Evolutionary conservation across 2,888 invertebrate genomes (phyloP).

Genomic region (Physocephala rufipes): DNA sequence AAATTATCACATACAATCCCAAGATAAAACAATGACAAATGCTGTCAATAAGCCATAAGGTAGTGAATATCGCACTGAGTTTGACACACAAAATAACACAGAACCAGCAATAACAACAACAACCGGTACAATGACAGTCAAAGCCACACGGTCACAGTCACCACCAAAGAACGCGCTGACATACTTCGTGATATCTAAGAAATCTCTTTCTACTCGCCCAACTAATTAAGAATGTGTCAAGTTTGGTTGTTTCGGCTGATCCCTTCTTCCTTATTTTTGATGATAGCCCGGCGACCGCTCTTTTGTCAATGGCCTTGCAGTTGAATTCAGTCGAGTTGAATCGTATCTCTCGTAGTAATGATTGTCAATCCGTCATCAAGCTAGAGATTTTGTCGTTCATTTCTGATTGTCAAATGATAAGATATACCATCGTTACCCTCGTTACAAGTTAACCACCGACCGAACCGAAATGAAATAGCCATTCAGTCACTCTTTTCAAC

Average conservation of each 20-base stretch:
- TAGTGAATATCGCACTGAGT: not conserved
- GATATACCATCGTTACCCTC: too few relatives aligned
- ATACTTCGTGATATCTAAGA: constrained; percentile 15
- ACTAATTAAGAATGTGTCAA: constrained; percentile 28
- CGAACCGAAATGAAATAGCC: too few relatives aligned
- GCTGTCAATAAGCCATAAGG: constrained; percentile 37
- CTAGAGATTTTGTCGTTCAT: constrained; percentile 34
- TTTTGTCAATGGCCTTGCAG: constrained; percentile 4
- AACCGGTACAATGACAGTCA: not conserved
- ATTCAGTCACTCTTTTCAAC: not conserved
- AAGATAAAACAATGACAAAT: constrained; percentile 43
- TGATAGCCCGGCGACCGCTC: constrained; percentile 1
- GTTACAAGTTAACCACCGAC: constrained; percentile 35
- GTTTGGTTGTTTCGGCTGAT: not conserved
- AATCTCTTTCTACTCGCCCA: constrained; percentile 27
- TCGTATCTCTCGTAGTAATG: too few relatives aligned
- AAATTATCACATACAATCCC: constrained; percentile 43
- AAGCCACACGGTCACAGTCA: too few relatives aligned
- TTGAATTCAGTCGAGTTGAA: constrained; percentile 37
- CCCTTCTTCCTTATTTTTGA: constrained; percentile 31
- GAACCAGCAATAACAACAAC: not conserved
- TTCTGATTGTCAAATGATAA: constrained; percentile 38
- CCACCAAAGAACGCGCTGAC: too few relatives aligned
- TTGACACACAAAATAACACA: not conserved
- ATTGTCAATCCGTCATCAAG: constrained; percentile 47